These are phyloP conservation scores for Heloderma charlesbogerti DNA, from an alignment of 2,113 vertebrate genomes.

Conservation along the genomic window DNA sequence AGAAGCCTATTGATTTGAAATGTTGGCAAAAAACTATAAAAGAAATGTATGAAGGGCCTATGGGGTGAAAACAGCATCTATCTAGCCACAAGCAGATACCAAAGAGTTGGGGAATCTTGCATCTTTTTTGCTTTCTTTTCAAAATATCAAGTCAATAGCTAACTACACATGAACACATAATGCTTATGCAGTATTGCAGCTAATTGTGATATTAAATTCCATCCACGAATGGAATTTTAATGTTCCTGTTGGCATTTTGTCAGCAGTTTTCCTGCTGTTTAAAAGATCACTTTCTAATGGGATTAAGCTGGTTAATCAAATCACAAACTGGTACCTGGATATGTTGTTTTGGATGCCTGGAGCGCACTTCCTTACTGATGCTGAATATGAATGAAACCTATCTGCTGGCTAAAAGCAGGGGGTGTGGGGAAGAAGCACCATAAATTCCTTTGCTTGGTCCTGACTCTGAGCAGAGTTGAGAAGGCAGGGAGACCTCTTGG, in stretches of 20 bases:
- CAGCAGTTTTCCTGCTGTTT: conserved; percentile 78
- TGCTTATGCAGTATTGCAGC: conserved; percentile 58
- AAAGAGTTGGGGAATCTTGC: conserved; percentile 18
- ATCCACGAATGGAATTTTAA: conserved; percentile 61
- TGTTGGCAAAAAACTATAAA: not conserved
- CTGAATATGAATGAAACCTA: conserved; percentile 72
- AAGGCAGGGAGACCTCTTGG: not conserved
- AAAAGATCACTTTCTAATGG: conserved; percentile 78
- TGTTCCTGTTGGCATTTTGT: conserved; percentile 70
- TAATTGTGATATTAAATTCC: conserved; percentile 73
- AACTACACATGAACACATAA: conserved; percentile 68
- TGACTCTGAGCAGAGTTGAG: not conserved
- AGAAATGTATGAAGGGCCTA: not conserved
- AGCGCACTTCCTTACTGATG: conserved; percentile 60
- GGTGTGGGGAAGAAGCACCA: conserved; percentile 8
- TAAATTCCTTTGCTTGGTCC: not conserved
- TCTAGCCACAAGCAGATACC: not conserved
- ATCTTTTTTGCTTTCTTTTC: conserved; percentile 3
- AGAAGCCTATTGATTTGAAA: not conserved
- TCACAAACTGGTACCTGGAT: conserved; percentile 71
- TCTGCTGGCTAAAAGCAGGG: conserved; percentile 4
- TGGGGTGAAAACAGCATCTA: not conserved
- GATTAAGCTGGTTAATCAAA: conserved; percentile 81
- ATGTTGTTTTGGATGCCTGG: conserved; percentile 58
- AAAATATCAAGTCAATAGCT: conserved; percentile 53